These are phyloP conservation scores for Spea multiplicata DNA, from an alignment of 2,113 vertebrate genomes.

Conservation along the genomic window DNA sequence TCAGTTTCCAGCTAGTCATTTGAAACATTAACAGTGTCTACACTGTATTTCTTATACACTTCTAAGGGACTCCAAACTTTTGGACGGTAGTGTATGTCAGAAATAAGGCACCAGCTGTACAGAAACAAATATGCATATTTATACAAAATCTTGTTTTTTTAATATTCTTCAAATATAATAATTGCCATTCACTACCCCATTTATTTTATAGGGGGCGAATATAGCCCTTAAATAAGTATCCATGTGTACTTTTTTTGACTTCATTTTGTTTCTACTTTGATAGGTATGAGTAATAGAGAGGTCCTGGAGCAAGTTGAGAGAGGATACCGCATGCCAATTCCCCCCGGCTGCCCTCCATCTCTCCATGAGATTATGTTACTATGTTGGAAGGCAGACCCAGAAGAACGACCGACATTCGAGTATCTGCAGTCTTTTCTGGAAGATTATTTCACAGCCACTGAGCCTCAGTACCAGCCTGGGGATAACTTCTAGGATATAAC, in stretches of 20 bases:
- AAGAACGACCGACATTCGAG: constrained; percentile 95
- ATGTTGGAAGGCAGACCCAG: constrained; percentile 89
- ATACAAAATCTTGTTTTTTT: not conserved
- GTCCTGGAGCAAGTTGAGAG: constrained; percentile 94
- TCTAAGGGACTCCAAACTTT: too few species aligned
- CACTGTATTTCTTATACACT: too few species aligned
- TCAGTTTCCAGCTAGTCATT: too few species aligned
- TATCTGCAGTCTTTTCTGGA: constrained; percentile 97
- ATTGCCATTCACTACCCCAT: too few species aligned
- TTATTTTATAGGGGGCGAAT: too few species aligned
- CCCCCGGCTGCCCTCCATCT: constrained; percentile 76
- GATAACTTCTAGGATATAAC: constrained; percentile 75
- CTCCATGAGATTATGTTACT: constrained; percentile 93
- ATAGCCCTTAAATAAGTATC: too few species aligned
- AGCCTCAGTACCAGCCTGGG: constrained; percentile 96
- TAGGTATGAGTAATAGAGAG: constrained; percentile 95
- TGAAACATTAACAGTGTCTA: too few species aligned
- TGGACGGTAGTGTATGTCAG: too few species aligned
- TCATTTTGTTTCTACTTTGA: constrained; percentile 48
- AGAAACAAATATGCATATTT: not conserved
- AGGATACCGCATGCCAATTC: constrained; percentile 91
- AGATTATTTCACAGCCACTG: constrained; percentile 96
- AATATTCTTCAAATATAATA: not conserved
- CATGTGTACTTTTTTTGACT: too few species aligned
- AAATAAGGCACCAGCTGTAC: too few species aligned